Base-by-base conservation (phyloP, 1,140 invertebrate species). In the Pogonomyrmex barbatus region DNA sequence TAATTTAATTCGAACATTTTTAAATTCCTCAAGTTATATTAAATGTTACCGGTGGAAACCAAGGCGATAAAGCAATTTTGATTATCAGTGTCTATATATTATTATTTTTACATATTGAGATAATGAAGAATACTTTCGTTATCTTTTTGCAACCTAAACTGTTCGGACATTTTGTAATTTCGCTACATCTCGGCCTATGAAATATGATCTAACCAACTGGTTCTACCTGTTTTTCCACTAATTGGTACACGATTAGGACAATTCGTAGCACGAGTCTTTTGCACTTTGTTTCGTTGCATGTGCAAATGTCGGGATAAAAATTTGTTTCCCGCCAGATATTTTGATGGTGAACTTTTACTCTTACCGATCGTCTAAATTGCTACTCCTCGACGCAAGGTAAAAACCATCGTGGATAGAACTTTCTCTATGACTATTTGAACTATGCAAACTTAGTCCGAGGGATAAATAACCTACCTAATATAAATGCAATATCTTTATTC, bases 351-450 rank as follows among this genome's bases (percentile, higher is more conserved):
- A 70, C 47, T 81, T 68, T 81, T 81, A 70, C 50, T 81, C 14
- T n/a, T 60, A 33, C 65, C 17, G 24, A 70, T 70, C 24, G 50
- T 81, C 24, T 81, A 70, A 81, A 81, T 81, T 81, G 39, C 77
- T 54, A 70, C 24, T 68, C 62, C 10, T 36, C 24, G 36, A 70
- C 56, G 10, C 65, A 42, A 33, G 58, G 50, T 63, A 81, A 81
- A 45, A 42, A 33, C 36, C 2, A 14, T 2, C 36, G 24, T 24
- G 39, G 24, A 81, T n/a, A 42, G 75, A 77, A 30, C 78, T 81
- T 81, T 81, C 78, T 68, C 78, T 81, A 17, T 42, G 78, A 58
- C n/a, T 70, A 81, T 70, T 81, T 42, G 24, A 81, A 56, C 50
- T 81, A 81, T 52, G 47, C 50, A 67, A 79, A 79, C 47, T 68